phyloP scores from a whole-genome alignment of 2,888 invertebrate genomes.

The Microctonus hyperodae region DNA sequence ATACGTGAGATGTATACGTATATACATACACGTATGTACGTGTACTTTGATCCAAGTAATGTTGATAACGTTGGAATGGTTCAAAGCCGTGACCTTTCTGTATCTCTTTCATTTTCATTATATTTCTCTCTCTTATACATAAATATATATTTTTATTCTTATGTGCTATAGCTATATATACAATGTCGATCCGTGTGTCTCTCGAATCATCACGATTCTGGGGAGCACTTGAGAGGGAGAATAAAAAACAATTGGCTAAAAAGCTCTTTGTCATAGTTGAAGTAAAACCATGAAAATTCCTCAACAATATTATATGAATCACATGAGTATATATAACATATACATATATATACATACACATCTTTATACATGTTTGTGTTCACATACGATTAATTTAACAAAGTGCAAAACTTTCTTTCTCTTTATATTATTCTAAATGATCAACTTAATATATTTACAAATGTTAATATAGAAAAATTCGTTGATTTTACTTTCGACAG shows the following conservation, averaged over 20 bases:
- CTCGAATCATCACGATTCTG: slow-evolving; percentile 6
- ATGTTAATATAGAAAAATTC: neutral
- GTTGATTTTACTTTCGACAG: neutral
- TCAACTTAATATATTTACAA: neutral
- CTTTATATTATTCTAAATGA: neutral
- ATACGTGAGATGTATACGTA: too few relatives aligned
- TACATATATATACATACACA: neutral
- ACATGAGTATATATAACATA: slow-evolving; percentile 17
- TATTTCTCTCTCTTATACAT: too few relatives aligned
- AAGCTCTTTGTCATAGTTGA: slow-evolving; percentile 1
- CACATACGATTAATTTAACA: slow-evolving; percentile 12
- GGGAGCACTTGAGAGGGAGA: neutral
- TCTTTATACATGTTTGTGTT: neutral
- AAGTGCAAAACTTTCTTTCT: slow-evolving; percentile 15
- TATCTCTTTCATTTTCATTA: neutral
- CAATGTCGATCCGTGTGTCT: slow-evolving; percentile 12
- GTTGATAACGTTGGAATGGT: slow-evolving; percentile 58
- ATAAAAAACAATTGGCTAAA: slow-evolving; percentile 17
- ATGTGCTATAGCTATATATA: too few relatives aligned
- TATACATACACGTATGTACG: too few relatives aligned
- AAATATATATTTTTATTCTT: too few relatives aligned
- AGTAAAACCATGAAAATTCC: neutral
- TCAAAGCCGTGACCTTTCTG: slow-evolving; percentile 59
- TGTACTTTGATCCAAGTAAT: slow-evolving; percentile 53
- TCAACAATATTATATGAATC: neutral